phyloP scores from a whole-genome alignment of 2,113 vertebrate genomes.

The Myotis yumanensis region DNA sequence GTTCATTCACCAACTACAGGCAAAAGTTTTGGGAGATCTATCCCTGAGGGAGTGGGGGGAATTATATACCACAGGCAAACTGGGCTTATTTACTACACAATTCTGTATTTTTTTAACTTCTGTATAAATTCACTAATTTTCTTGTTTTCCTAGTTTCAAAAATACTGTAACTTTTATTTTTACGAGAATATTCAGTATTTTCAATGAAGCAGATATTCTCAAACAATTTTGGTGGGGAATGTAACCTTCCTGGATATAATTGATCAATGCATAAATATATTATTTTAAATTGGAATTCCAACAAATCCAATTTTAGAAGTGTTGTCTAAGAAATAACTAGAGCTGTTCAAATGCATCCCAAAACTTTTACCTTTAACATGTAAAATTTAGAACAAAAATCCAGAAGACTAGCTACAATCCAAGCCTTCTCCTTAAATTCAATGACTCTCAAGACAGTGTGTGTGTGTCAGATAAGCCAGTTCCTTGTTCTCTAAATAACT shows the following conservation, averaged over 20 bases:
- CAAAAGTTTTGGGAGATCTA: background rate
- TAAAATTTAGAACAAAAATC: conserved; percentile 30
- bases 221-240: background rate
- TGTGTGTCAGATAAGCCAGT: background rate
- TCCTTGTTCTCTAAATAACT: background rate
- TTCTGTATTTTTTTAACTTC: background rate
- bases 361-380: background rate
- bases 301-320: background rate
- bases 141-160: background rate
- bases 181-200: background rate
- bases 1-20: conserved; percentile 18
- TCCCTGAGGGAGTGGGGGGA: background rate
- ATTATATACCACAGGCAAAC: background rate
- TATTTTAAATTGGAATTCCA: conserved; percentile 5
- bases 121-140: conserved; percentile 5
- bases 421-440: conserved; percentile 11
- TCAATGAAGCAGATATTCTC: conserved; percentile 21
- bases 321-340: background rate
- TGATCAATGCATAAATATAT: conserved; percentile 17
- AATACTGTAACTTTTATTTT: background rate
- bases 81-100: background rate
- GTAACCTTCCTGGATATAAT: background rate
- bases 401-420: background rate
- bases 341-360: background rate
- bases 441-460: background rate